Base-by-base conservation (phyloP, 2,888 invertebrate genomes). In the Caenorhabditis sp. region DNA sequence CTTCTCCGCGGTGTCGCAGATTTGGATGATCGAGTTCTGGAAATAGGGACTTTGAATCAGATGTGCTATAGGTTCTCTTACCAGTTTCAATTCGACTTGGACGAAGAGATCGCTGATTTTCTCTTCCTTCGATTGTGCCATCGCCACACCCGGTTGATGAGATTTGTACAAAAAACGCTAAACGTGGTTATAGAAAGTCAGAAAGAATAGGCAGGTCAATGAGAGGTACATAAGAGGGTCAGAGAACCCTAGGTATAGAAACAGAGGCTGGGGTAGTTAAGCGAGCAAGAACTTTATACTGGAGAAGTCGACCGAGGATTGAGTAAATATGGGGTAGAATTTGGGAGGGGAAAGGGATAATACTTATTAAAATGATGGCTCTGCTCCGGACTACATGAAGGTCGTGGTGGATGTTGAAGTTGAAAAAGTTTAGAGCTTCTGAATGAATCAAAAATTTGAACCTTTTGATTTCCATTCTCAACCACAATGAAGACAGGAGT, bases 81-180 rank as follows among this genome's bases (percentile, higher is more conserved):
- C 76, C 59, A 76, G n/a, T 26, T 68, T 47, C 26, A 76, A 31
- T 58, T 76, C 76, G 1, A 76, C 76, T 49, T 76, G 22, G n/a
- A 76, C 76, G 24, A 76, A 76, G 0, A 58, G 12, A 10, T 76
- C 76, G 59, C 49, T 49, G 35, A 76, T 76, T 3, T 16, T 19
- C 51, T 76, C 76, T 38, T 76, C 76, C 44, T 66, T 66, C 1
- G 76, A 58, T 16, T 19, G n/a, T 2, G 10, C 24, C 66, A 66
- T 51, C 26, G n/a, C 24, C 28, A n/a, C n/a, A 26, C 24, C 47
- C 47, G n/a, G 19, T 47, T 12, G 19, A 19, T 19, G 5, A 47
- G 12, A 10, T 31, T 31, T 6, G 31, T n/a, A 1, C n/a, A n/a
- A 47, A n/a, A 19, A 47, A 47, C 10, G 47, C 19, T 16, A 22